A percentile compares a stretch with the other conserved stretches of the same genome.
These are phyloP conservation scores for Bilobella aurantiaca DNA, from an alignment of 1,140 invertebrate genomes.

Conservation along the genomic window DNA sequence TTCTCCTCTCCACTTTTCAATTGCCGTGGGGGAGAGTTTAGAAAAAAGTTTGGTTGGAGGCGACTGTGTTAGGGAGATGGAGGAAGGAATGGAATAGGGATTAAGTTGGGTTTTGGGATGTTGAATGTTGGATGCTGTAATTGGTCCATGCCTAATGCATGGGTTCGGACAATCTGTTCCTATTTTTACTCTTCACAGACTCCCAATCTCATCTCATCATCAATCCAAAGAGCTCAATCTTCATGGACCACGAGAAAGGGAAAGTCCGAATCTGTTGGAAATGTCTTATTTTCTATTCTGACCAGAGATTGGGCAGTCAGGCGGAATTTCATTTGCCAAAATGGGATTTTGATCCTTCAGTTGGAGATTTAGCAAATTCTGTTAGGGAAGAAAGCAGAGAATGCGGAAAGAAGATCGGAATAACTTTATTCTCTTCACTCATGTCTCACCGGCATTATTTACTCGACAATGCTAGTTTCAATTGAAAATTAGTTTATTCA, in stretches of 20 bases:
- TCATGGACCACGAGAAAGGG: not conserved
- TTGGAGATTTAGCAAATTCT: too few species aligned
- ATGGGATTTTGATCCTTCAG: too few species aligned
- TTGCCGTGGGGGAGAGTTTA: too few species aligned
- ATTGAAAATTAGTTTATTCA: too few species aligned
- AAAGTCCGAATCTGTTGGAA: too few species aligned
- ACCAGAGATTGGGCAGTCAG: not conserved
- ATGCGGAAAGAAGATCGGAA: too few species aligned
- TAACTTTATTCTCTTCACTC: too few species aligned
- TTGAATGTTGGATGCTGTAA: not conserved
- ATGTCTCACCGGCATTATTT: too few species aligned
- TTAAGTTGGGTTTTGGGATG: not conserved
- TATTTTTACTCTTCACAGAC: not conserved
- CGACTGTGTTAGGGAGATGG: too few species aligned
- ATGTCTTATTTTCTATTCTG: not conserved
- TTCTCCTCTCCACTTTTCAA: too few species aligned
- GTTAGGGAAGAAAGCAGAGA: too few species aligned
- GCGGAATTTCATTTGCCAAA: not conserved
- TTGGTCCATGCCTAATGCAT: not conserved
- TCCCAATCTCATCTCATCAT: not conserved
- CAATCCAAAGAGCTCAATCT: not conserved
- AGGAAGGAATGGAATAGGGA: not conserved
- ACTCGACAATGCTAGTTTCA: too few species aligned
- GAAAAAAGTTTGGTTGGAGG: not conserved
- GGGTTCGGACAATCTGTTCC: slow-evolving; percentile 3